Evolutionary conservation across 2,888 invertebrate genomes (phyloP).

Genomic region (Alviniconcha strummeri): DNA sequence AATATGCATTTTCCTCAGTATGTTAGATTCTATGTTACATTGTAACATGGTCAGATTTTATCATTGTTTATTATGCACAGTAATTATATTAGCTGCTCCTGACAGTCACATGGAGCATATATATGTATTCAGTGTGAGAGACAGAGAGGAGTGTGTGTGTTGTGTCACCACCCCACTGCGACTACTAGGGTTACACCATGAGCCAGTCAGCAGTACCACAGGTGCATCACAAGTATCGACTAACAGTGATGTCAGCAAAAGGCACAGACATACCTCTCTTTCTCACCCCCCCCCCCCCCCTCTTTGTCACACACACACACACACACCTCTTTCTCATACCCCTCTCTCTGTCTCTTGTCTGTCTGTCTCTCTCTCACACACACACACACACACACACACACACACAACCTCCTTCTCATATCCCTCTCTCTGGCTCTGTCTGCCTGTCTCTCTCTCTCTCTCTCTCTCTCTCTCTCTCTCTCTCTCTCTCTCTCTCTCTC

Average conservation of each 20-base stretch:
- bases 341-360: constrained; percentile 6
- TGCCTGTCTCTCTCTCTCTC: constrained; percentile 4
- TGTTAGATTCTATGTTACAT: no score
- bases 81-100: no score
- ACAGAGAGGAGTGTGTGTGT: background rate
- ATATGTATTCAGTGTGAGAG: no score
- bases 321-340: background rate
- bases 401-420: background rate
- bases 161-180: background rate
- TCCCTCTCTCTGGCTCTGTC: background rate
- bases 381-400: background rate
- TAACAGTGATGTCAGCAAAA: no score
- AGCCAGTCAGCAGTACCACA: no score
- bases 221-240: no score
- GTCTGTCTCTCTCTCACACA: constrained; percentile 10
- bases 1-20: no score
- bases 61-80: no score
- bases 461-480: constrained; percentile 33
- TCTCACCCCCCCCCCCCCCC: background rate
- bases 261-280: no score
- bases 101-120: no score
- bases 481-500: constrained; percentile 26
- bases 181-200: no score
- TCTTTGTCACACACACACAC: background rate
- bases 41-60: no score